phyloP scores from a whole-genome alignment of 2,888 invertebrate species.

The Eumerus sabulonum region DNA sequence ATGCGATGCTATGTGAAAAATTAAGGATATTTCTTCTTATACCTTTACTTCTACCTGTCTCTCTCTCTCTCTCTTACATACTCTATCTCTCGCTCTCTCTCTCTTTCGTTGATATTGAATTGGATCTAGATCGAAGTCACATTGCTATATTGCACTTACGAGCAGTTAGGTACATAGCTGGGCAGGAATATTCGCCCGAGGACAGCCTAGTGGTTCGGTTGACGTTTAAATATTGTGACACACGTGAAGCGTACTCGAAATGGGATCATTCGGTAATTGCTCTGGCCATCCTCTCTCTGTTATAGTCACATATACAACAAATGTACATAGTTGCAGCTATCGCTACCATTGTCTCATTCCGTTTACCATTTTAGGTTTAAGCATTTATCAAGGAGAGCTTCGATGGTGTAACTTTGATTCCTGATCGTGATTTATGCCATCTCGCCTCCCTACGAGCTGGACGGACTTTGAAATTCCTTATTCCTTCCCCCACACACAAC shows the following conservation, averaged over 20 bases:
- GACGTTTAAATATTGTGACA: conserved; percentile 68
- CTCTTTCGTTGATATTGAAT: no score
- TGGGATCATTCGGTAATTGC: conserved; percentile 68
- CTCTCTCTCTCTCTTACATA: no score
- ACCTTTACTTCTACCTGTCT: background rate
- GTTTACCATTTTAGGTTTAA: conserved; percentile 56
- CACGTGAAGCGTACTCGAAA: conserved; percentile 68
- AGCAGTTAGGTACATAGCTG: conserved; percentile 28
- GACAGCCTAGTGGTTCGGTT: conserved; percentile 40
- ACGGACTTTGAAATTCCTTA: background rate
- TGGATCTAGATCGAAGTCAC: conserved; percentile 52
- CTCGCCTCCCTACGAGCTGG: background rate
- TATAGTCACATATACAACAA: conserved; percentile 40
- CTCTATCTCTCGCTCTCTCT: conserved; percentile 1
- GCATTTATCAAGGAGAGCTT: conserved; percentile 3
- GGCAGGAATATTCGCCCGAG: background rate
- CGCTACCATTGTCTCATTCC: conserved; percentile 63
- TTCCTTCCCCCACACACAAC: background rate
- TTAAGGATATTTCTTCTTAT: conserved; percentile 66
- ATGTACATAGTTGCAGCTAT: conserved; percentile 28
- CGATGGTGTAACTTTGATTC: conserved; percentile 51
- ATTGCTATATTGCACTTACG: no score
- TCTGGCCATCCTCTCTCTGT: conserved; percentile 60
- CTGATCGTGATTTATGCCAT: conserved; percentile 65
- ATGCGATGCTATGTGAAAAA: conserved; percentile 67